Evolutionary conservation across 2,113 vertebrate genomes (phyloP).

Genomic region (Charadrius vociferus): DNA sequence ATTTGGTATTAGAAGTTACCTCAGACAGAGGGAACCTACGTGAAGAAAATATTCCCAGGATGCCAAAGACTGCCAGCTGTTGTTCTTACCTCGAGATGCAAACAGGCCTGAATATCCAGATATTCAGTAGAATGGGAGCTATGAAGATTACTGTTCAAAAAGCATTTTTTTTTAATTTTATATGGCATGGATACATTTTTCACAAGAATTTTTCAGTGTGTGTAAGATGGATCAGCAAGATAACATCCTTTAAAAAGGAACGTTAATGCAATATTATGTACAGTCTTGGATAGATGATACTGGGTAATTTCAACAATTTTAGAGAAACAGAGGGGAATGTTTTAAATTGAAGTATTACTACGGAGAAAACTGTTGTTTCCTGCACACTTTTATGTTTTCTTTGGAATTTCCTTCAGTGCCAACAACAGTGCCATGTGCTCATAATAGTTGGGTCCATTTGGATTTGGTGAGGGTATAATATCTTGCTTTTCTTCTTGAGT

Average conservation of each 20-base stretch:
- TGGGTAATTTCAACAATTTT: background rate
- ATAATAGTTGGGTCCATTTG: background rate
- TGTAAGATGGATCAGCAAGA: background rate
- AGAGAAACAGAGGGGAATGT: background rate
- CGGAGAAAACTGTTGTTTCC: background rate
- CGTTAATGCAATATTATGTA: background rate
- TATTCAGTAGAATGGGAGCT: background rate
- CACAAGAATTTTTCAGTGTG: background rate
- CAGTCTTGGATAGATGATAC: background rate
- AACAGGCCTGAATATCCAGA: background rate
- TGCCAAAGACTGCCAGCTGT: background rate
- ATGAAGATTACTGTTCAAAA: background rate
- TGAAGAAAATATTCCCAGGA: background rate
- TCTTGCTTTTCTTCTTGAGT: background rate
- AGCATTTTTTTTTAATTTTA: accelerated
- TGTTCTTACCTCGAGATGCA: background rate
- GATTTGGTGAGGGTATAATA: background rate
- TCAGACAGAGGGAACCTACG: background rate
- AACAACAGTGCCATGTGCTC: background rate
- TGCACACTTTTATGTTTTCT: background rate
- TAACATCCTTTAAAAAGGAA: background rate
- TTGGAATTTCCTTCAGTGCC: background rate
- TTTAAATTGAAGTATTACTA: background rate
- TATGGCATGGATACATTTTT: background rate
- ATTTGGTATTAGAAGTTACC: background rate